These are phyloP conservation scores for Stichopus horrens DNA, from an alignment of 53 echinoderm and acorn worm genomes.

Conservation along the genomic window DNA sequence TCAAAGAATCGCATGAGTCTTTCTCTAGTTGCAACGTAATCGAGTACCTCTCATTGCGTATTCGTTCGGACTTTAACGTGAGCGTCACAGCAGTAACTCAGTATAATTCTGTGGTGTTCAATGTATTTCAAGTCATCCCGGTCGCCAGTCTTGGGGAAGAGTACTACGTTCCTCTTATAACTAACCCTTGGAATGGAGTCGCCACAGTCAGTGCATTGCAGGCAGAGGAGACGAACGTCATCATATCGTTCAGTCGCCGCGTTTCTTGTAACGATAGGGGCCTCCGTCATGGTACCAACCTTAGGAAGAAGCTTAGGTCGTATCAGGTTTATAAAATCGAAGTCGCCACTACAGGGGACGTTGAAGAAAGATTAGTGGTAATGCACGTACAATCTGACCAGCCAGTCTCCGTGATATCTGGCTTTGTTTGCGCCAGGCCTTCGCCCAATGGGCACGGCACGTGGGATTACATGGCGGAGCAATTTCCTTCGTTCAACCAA, in stretches of 20 bases:
- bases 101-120: no score
- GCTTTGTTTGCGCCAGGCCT: slow-evolving; percentile 18
- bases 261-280: not conserved
- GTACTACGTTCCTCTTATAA: slow-evolving; percentile 3
- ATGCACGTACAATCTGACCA: slow-evolving; percentile 20
- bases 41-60: not conserved
- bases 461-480: slow-evolving; percentile 33
- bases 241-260: not conserved
- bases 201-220: slow-evolving; percentile 18
- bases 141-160: not conserved
- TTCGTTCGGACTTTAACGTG: not conserved
- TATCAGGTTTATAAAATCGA: not conserved
- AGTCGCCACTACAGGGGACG: not conserved
- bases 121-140: slow-evolving; percentile 6
- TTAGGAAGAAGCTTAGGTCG: not conserved
- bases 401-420: slow-evolving; percentile 29
- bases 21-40: not conserved
- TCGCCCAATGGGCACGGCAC: not conserved
- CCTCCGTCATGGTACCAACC: not conserved
- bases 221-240: not conserved
- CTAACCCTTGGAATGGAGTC: not conserved
- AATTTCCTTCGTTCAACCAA: slow-evolving; percentile 37
- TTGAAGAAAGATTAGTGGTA: not conserved
- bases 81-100: slow-evolving; percentile 3
- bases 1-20: no score